Conservation (phyloP, 2,113 vertebrate species). For the Alligator sinensis region DNA sequence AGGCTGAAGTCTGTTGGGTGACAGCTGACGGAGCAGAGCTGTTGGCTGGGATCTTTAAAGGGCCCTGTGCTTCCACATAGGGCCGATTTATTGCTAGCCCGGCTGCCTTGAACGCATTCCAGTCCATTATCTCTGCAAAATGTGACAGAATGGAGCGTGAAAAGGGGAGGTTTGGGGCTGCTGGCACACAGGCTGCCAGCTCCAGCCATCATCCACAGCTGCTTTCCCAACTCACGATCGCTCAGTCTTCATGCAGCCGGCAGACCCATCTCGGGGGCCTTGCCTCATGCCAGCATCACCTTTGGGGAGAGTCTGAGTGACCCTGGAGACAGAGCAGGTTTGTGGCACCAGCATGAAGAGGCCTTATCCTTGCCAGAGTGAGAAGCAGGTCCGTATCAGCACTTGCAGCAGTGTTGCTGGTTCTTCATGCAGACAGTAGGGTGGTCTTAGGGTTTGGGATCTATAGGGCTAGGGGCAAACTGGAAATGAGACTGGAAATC, state of each 20-base stretch:
- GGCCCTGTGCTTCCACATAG: fast-evolving
- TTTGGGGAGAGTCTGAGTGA: neutral
- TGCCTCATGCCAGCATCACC: neutral
- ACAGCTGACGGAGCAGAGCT: neutral
- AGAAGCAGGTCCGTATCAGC: neutral
- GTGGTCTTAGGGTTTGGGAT: neutral
- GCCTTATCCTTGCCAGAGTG: neutral
- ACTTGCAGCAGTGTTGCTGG: neutral
- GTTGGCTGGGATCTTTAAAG: neutral
- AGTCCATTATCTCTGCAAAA: neutral
- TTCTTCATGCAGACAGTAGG: fast-evolving
- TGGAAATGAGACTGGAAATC: neutral
- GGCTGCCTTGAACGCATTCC: fast-evolving
- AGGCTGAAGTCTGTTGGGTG: neutral
- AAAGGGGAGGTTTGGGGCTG: neutral
- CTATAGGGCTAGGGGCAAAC: neutral
- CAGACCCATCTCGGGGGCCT: neutral
- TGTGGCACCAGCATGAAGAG: neutral
- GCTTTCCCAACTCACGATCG: neutral
- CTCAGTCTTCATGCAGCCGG: fast-evolving
- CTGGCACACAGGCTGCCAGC: fast-evolving
- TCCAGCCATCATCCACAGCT: neutral
- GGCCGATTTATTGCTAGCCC: neutral
- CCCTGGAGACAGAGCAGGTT: neutral
- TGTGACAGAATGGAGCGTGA: neutral